Evolutionary conservation across 2,888 invertebrate genomes (phyloP).

Genomic region (Drosophila birchii): DNA sequence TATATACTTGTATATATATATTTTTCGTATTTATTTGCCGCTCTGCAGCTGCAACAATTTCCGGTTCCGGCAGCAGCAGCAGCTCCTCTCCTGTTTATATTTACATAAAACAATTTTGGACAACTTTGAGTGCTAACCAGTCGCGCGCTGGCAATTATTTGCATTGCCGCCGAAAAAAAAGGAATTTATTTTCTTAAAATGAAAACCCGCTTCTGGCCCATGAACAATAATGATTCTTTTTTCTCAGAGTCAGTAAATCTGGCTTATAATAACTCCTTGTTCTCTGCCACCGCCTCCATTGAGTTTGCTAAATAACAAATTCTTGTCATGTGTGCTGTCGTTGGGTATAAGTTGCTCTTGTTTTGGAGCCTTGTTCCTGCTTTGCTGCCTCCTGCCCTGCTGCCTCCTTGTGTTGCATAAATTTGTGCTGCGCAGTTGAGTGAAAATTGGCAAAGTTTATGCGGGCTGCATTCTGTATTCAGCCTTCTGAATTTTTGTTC

Average conservation of each 20-base stretch:
- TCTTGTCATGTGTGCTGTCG: slow-evolving; percentile 35
- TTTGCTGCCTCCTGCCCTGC: slow-evolving; percentile 2
- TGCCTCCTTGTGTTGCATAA: slow-evolving; percentile 63
- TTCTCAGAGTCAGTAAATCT: slow-evolving; percentile 20
- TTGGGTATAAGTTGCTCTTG: slow-evolving; percentile 32
- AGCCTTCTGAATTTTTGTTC: slow-evolving; percentile 26
- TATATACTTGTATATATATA: slow-evolving; percentile 11
- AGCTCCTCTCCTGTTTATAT: slow-evolving; percentile 64
- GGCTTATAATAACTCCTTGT: slow-evolving; percentile 29
- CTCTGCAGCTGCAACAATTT: slow-evolving; percentile 77
- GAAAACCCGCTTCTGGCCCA: slow-evolving; percentile 33
- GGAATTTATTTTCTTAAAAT: slow-evolving; percentile 51
- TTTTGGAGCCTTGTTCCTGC: slow-evolving; percentile 32
- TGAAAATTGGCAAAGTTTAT: slow-evolving; percentile 73
- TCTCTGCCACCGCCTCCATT: background rate
- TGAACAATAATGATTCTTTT: slow-evolving; percentile 36
- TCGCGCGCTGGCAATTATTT: slow-evolving; percentile 65
- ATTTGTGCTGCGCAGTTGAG: slow-evolving; percentile 64
- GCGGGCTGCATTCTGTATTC: slow-evolving; percentile 19
- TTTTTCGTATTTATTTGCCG: slow-evolving; percentile 62
- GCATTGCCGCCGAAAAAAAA: slow-evolving; percentile 58
- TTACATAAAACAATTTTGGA: slow-evolving; percentile 78
- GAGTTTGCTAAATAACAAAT: slow-evolving; percentile 23
- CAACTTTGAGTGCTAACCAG: slow-evolving; percentile 61
- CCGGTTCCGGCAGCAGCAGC: slow-evolving; percentile 62